Percentiles rank a stretch among this genome's conserved stretches.
These are phyloP conservation scores for Anastrepha obliqua DNA, from an alignment of 1,140 invertebrate genomes.

Conservation along the genomic window DNA sequence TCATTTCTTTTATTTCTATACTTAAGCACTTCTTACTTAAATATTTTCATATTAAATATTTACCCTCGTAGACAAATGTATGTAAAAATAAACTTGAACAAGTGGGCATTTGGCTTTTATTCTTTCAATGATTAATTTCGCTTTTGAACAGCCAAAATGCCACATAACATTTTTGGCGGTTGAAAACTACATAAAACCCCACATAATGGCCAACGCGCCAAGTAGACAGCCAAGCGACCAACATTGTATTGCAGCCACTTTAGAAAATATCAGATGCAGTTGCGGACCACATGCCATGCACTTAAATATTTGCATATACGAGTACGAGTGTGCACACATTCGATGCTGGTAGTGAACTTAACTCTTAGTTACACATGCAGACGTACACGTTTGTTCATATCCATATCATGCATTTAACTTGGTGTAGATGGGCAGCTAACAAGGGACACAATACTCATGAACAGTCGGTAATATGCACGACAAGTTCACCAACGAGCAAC, in stretches of 20 bases:
- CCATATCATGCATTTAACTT: not conserved
- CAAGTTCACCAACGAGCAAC: conserved; percentile 26
- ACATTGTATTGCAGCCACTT: conserved; percentile 48
- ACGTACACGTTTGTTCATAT: too few relatives aligned
- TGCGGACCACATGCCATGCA: not conserved
- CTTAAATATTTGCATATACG: not conserved
- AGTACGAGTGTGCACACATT: not conserved
- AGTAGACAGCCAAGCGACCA: not conserved
- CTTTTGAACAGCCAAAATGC: not conserved
- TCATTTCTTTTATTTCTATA: too few relatives aligned
- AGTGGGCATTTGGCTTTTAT: too few relatives aligned
- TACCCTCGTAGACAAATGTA: too few relatives aligned
- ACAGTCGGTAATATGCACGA: not conserved
- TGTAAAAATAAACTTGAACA: too few relatives aligned
- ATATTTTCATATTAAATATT: too few relatives aligned
- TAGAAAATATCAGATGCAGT: conserved; percentile 34
- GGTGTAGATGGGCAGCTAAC: conserved; percentile 15
- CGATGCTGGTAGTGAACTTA: too few relatives aligned
- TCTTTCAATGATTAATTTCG: too few relatives aligned
- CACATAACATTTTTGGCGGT: conserved; percentile 13
- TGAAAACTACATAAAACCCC: not conserved
- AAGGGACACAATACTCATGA: not conserved
- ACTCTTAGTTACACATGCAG: too few relatives aligned
- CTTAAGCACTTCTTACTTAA: too few relatives aligned
- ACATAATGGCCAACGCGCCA: conserved; percentile 5